Percentiles rank a stretch among this genome's conserved stretches.
Conservation (phyloP, 2,113 vertebrate species). For the Eulemur rufifrons region DNA sequence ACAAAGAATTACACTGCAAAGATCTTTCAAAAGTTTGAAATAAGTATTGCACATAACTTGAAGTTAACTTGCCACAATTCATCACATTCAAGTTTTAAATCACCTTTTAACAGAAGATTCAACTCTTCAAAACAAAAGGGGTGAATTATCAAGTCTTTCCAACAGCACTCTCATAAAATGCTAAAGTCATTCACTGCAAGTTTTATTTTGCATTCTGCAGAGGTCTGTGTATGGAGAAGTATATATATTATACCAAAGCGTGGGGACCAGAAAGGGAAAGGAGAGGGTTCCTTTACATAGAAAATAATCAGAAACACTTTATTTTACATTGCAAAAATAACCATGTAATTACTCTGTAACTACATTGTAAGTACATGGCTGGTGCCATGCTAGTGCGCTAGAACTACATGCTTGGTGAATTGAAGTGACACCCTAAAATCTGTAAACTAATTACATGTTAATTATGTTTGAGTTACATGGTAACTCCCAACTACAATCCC, state of each 20-base stretch:
- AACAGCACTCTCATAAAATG: slow-evolving; percentile 96
- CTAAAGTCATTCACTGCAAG: slow-evolving; percentile 95
- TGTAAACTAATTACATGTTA: slow-evolving; percentile 82
- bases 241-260: slow-evolving; percentile 93
- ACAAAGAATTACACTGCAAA: slow-evolving; percentile 99
- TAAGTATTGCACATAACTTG: slow-evolving; percentile 99
- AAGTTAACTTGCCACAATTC: slow-evolving; percentile 99
- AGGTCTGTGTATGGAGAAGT: slow-evolving; percentile 98
- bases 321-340: slow-evolving; percentile 92
- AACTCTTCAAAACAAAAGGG: slow-evolving; percentile 97
- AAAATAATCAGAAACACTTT: slow-evolving; percentile 93
- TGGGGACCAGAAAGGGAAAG: slow-evolving; percentile 77
- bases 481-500: slow-evolving; percentile 84
- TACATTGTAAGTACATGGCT: slow-evolving; percentile 86
- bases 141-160: slow-evolving; percentile 97
- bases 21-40: slow-evolving; percentile 99
- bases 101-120: slow-evolving; percentile 96
- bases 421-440: slow-evolving; percentile 82
- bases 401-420: slow-evolving; percentile 83
- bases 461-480: slow-evolving; percentile 84
- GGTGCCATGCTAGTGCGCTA: slow-evolving; percentile 83
- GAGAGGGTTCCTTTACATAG: slow-evolving; percentile 92
- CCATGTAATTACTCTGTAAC: slow-evolving; percentile 89
- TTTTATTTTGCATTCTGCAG: slow-evolving; percentile 96
- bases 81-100: slow-evolving; percentile 99